These are phyloP conservation scores for Polymixis lichenea DNA, from an alignment of 2,888 invertebrate species.

Conservation along the genomic window DNA sequence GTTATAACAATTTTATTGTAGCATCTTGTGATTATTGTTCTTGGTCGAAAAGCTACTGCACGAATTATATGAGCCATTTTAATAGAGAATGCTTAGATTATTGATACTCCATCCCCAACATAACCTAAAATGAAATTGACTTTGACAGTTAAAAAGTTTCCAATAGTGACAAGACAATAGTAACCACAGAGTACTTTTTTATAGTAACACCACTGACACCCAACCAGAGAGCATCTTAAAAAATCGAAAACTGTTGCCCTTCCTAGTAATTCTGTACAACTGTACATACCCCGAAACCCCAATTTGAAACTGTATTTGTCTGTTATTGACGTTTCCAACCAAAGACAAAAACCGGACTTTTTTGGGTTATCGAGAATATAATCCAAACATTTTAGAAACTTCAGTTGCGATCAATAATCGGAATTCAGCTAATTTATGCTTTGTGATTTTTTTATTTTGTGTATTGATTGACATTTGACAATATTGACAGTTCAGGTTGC, in stretches of 20 bases:
- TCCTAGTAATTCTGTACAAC: too few species aligned
- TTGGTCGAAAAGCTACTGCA: conserved; percentile 68
- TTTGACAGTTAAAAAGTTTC: too few species aligned
- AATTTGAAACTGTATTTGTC: too few species aligned
- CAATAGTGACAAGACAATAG: too few species aligned
- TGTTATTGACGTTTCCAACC: fast-evolving
- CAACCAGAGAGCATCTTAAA: too few species aligned
- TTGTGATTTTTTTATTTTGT: background rate
- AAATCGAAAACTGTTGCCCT: too few species aligned
- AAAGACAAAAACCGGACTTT: background rate
- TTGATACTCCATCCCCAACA: conserved; percentile 12
- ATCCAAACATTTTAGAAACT: background rate
- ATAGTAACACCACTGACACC: too few species aligned
- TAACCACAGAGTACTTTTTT: too few species aligned
- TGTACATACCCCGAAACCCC: too few species aligned
- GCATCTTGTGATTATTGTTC: conserved; percentile 71
- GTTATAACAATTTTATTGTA: conserved; percentile 92
- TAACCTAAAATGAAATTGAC: conserved; percentile 37
- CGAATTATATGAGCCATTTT: conserved; percentile 78
- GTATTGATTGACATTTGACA: background rate
- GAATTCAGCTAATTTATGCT: background rate
- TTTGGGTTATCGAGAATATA: conserved; percentile 10
- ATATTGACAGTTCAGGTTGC: background rate
- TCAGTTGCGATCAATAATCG: background rate
- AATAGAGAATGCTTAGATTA: background rate